Percentiles rank a stretch among this genome's conserved stretches.
Conservation (phyloP, 2,797 vertebrate genomes). For the Halcyon leucocephala region DNA sequence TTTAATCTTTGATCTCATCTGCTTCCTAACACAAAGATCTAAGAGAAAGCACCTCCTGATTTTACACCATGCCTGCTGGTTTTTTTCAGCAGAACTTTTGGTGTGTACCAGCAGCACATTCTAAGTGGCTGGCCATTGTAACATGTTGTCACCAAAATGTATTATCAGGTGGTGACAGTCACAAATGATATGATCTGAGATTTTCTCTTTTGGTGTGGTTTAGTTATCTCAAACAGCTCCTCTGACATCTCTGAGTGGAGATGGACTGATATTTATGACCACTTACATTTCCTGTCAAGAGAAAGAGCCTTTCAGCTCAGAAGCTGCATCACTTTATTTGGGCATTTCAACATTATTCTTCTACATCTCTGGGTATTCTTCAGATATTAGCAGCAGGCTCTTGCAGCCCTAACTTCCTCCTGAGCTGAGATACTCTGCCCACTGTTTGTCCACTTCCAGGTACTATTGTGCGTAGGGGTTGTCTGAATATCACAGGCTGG, state of each 20-base stretch:
- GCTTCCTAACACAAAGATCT: neutral
- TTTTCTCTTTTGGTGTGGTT: neutral
- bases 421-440: neutral
- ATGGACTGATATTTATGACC: neutral
- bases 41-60: neutral
- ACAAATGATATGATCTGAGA: neutral
- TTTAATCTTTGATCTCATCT: neutral
- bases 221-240: neutral
- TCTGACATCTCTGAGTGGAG: neutral
- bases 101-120: rapidly evolving
- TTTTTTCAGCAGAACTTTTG: neutral
- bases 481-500: neutral
- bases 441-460: too few relatives aligned
- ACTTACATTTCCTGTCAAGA: neutral
- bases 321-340: neutral
- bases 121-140: neutral
- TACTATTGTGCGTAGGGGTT: rapidly evolving
- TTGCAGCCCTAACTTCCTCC: neutral
- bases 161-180: neutral
- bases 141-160: neutral
- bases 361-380: neutral
- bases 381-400: neutral
- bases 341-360: neutral
- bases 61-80: neutral
- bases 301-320: neutral